phyloP scores from a whole-genome alignment of 2,888 invertebrate species.

The Rhamphomyia laevipes region DNA sequence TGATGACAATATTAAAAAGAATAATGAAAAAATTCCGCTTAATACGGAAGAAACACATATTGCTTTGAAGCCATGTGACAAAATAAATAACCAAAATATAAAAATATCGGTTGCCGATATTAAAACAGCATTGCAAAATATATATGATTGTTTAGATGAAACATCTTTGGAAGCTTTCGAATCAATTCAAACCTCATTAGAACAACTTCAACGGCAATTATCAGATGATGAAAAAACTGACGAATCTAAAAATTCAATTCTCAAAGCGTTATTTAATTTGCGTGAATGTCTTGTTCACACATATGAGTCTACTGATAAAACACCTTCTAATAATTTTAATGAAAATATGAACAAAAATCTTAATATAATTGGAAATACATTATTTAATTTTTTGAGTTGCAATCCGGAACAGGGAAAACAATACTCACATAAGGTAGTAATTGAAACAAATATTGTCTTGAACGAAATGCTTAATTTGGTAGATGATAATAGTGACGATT shows the following conservation, averaged over 20 bases:
- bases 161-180: background rate
- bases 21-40: no score
- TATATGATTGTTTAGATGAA: background rate
- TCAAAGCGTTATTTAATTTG: slow-evolving; percentile 7
- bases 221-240: background rate
- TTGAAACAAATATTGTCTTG: no score
- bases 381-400: background rate
- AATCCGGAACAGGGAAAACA: background rate
- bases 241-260: background rate
- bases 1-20: no score
- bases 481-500: no score
- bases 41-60: no score
- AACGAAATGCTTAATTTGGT: background rate
- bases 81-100: background rate
- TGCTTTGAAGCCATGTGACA: no score
- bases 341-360: background rate
- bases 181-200: background rate
- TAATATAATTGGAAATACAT: background rate
- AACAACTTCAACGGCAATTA: background rate
- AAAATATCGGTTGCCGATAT: background rate
- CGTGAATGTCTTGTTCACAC: slow-evolving; percentile 12
- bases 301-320: slow-evolving; percentile 2
- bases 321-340: background rate
- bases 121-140: background rate
- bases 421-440: background rate